Base-by-base conservation (phyloP, 2,888 invertebrate genomes). In the Agapetus fuscipes region DNA sequence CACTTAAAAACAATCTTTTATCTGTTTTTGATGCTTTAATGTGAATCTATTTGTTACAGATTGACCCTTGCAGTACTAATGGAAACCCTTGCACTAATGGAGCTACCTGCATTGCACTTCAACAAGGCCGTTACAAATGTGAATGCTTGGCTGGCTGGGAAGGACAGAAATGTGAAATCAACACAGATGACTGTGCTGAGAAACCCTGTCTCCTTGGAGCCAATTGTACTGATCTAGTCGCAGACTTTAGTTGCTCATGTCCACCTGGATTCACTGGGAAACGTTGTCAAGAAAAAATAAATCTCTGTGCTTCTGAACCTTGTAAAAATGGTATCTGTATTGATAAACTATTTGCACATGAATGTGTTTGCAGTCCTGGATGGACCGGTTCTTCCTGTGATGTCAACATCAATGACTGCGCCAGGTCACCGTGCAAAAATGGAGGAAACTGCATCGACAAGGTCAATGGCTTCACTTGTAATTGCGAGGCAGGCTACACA, bases 131-230 rank as follows among this genome's bases (percentile, higher is more conserved):
- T 50, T 95, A 84, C 61, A 85, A 87, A 60, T 98, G 98, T 58
- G 89, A 93, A 59, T 98, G 98, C 60, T 68, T 88, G 37, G 84
- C 91, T 13, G 98, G 98, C 27, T 98, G 97, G 96, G 91, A 93
- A 59, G 98, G 98, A 43, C 85, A 89, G 52, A 82, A 84, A 44
- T 98, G 98, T 60, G 91, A 94, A 57, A 74, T 74, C n/a, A 91
- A 94, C 56, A 87, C 80, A 46, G 84, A 96, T 55, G 95, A 96
- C 56, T 96, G 95, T 59, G 82, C 87, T 4, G 93, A 93, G 59
- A 81, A 82, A 49, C 95, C 95, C 16, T 94, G 94, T 58, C 71
- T 93, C 1, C 66, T 96, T 16, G 88, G 85, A 1, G 83, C 94
- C 1, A 86, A 86, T 50, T 96, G 96, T 59, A 91, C 93, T 0